Percentiles rank a stretch among this genome's conserved stretches.
Conservation (phyloP, 2,113 vertebrate genomes). For the Hepsetus odoe region DNA sequence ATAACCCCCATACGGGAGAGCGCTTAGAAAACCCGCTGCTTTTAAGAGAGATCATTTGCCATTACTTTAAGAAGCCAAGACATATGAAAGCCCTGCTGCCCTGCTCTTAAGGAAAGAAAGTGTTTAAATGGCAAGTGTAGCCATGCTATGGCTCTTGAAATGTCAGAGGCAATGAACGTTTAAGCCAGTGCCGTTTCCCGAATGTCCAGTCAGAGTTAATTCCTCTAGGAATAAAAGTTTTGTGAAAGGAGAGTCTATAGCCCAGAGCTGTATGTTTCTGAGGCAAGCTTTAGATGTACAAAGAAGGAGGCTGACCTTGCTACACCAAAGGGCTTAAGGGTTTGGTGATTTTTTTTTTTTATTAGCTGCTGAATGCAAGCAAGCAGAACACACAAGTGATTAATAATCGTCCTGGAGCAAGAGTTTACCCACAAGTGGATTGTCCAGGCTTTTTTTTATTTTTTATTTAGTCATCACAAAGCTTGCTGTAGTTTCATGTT, state of each 20-base stretch:
- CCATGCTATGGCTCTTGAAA: not conserved
- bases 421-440: no score
- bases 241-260: not conserved
- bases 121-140: not conserved
- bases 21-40: not conserved
- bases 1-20: not conserved
- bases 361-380: no score
- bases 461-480: no score
- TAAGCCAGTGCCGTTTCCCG: not conserved
- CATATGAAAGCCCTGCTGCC: not conserved
- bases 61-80: not conserved
- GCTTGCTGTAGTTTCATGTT: no score
- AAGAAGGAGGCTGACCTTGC: no score
- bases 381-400: no score
- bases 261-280: not conserved
- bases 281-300: not conserved
- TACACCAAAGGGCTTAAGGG: no score
- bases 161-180: conserved; percentile 2
- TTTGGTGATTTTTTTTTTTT: no score
- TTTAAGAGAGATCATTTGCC: not conserved
- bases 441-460: no score
- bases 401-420: no score
- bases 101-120: not conserved
- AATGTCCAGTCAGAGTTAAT: not conserved
- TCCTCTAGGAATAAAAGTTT: not conserved